Base-by-base conservation (phyloP, 2,888 invertebrate species). In the Spodoptera littoralis region DNA sequence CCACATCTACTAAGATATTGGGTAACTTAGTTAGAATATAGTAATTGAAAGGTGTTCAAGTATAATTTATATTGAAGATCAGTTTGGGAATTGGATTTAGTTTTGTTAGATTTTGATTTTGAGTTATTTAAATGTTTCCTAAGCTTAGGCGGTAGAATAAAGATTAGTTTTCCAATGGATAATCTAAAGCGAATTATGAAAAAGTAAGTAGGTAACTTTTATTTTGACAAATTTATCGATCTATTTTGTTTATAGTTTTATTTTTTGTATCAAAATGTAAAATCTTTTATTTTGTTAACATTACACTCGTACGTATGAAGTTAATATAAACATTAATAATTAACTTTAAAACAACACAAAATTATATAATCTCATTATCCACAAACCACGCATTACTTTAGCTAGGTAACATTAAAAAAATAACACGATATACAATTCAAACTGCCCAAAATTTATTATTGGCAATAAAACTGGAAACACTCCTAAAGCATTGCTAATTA, bases 401-500 rank as follows among this genome's bases (percentile, higher is more conserved):
- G 49, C 11, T 22, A n/a, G 11, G 4, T 4, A 47, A 54, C 30
- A 12, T 50, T 49, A 42, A 61, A 69, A 76, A 68, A 76, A 77
- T 65, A 66, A 56, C 52, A 46, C 45, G 65, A 45, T 51, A 67
- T 73, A 76, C 76, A 78, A 84, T 88, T 87, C 84, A 85, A 85
- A 83, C 81, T 80, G 75, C 76, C 76, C 74, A 81, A 90, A 91
- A 93, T 93, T 93, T 92, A 94, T 93, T 73, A 85, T 87, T 83
- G 77, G 90, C 89, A 91, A 93, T 94, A 93, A 94, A 93, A 82
- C 88, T 85, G 85, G 84, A 86, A 92, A 88, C 90, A 89, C 83
- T 88, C 88, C 88, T 91, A 90, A 93, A 94, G 91, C 91, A 94
- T 94, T 85, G 87, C 92, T 93, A 94, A 94, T 94, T 93, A 94